These are phyloP conservation scores for Metopolophium dirhodum DNA, from an alignment of 1,140 invertebrate species.

Conservation along the genomic window DNA sequence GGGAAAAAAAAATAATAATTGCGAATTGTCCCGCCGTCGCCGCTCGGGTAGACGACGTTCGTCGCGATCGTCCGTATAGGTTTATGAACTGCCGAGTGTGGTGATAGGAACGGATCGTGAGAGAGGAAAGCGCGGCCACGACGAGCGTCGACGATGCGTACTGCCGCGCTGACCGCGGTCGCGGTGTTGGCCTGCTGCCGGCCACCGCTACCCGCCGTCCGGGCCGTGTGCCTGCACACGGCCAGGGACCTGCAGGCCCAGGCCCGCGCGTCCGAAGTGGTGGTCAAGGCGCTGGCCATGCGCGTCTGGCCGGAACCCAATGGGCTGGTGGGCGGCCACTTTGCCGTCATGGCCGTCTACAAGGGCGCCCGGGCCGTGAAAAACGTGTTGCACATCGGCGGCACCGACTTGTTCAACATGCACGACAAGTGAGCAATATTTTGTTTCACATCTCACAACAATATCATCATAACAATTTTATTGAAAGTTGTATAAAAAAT, in stretches of 20 bases:
- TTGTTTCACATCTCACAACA: neutral
- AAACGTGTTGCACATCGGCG: slow-evolving; percentile 14
- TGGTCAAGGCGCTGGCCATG: slow-evolving; percentile 38
- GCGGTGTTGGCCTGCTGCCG: neutral
- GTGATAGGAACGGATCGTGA: neutral
- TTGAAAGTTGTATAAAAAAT: too few relatives aligned
- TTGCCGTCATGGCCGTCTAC: slow-evolving; percentile 49
- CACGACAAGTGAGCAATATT: slow-evolving; percentile 41
- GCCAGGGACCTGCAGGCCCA: slow-evolving; percentile 33
- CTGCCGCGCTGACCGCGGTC: neutral
- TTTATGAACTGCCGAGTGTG: too few relatives aligned
- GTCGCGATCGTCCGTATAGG: neutral
- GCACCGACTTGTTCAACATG: slow-evolving; percentile 47
- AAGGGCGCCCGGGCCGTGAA: slow-evolving; percentile 38
- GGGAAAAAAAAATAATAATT: neutral
- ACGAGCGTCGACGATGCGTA: neutral
- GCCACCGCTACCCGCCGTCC: neutral
- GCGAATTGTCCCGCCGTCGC: neutral
- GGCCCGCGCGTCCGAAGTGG: slow-evolving; percentile 31
- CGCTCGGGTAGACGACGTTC: neutral
- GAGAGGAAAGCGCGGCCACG: neutral
- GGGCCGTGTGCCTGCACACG: slow-evolving; percentile 28
- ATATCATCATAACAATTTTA: too few relatives aligned
- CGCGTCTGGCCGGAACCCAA: slow-evolving; percentile 26
- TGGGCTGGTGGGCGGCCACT: neutral